Percentiles rank a stretch among this genome's conserved stretches.
Evolutionary conservation across 64 coral and sea anemone species (phyloP).

Genomic region (Trachythela sp.): DNA sequence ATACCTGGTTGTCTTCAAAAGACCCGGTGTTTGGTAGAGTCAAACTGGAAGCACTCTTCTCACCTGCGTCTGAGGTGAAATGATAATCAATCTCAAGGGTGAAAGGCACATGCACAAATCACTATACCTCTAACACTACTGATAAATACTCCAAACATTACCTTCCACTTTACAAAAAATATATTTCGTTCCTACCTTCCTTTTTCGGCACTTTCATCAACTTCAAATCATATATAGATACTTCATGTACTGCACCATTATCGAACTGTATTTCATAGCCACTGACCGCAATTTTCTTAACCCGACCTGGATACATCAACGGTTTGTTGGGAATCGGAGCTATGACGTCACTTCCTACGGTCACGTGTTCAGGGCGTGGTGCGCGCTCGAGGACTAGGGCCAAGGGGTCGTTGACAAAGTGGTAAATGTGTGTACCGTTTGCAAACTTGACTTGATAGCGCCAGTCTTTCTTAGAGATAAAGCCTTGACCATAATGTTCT

Average conservation of each 20-base stretch:
- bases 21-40: too few relatives aligned
- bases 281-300: not conserved
- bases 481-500: not conserved
- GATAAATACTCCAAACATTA: too few relatives aligned
- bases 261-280: not conserved
- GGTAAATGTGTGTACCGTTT: not conserved
- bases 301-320: not conserved
- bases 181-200: not conserved
- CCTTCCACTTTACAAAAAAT: not conserved
- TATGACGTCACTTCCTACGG: not conserved
- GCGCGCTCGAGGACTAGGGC: not conserved
- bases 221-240: not conserved
- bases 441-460: conserved; percentile 20
- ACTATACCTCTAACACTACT: too few relatives aligned
- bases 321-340: not conserved
- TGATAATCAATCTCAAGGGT: too few relatives aligned
- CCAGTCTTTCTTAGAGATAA: conserved; percentile 20
- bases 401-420: not conserved
- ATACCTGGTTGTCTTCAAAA: too few relatives aligned
- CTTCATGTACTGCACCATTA: not conserved
- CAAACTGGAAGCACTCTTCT: too few relatives aligned
- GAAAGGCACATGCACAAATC: too few relatives aligned
- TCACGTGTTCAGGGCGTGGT: not conserved
- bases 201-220: conserved; percentile 6
- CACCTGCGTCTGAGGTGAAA: too few relatives aligned